Percentiles rank a stretch among this genome's conserved stretches.
These are phyloP conservation scores for Microtus californicus DNA, from an alignment of 2,797 vertebrate species.

Conservation along the genomic window DNA sequence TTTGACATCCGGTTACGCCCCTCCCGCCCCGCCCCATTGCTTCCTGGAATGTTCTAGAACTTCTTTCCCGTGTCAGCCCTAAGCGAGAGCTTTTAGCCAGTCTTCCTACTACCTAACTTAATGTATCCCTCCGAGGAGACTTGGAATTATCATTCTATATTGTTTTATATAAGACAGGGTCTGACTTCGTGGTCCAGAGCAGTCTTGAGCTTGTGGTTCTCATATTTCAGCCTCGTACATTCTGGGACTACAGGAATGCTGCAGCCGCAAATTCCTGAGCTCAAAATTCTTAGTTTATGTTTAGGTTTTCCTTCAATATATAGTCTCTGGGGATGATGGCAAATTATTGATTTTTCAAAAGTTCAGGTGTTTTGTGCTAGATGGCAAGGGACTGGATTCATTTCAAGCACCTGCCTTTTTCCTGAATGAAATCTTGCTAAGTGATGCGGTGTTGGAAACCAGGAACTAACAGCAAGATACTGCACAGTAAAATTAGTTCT, in stretches of 20 bases:
- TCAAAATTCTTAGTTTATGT: neutral
- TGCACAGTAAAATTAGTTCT: neutral
- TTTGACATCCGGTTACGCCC: neutral
- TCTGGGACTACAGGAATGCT: neutral
- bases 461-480: neutral
- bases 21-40: too few relatives aligned
- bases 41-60: neutral
- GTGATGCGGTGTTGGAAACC: neutral
- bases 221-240: neutral
- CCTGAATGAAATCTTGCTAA: neutral
- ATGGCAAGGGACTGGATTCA: neutral
- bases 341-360: neutral
- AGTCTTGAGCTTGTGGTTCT: neutral
- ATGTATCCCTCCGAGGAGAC: neutral
- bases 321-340: neutral
- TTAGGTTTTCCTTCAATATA: conserved; percentile 18
- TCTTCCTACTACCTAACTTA: neutral
- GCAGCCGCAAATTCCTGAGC: neutral
- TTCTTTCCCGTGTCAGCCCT: neutral
- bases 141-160: neutral
- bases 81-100: neutral
- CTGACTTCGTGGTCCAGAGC: neutral
- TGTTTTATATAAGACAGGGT: neutral
- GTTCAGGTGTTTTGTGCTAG: neutral
- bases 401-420: neutral